Base-by-base conservation (phyloP, 1,140 invertebrate species). In the Popillia japonica region DNA sequence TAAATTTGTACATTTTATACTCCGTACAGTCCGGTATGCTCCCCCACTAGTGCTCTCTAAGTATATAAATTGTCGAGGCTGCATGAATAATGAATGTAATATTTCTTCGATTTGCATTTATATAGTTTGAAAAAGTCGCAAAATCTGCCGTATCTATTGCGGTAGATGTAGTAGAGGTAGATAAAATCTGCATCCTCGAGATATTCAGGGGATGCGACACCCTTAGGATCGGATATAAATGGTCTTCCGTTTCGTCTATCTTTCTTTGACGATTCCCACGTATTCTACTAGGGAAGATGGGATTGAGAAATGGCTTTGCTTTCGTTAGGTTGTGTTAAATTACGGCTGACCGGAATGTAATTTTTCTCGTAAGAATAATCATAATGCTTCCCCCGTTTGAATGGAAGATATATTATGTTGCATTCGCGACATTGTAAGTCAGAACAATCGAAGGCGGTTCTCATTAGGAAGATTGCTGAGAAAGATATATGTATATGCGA, bases 41-140 rank as follows among this genome's bases (percentile, higher is more conserved):
- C 14, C 14, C 6, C 17, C 14, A 14, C 17, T 14, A 55, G 17
- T 6, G 14, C 6, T 6, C 48, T 0, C 48, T 55, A 55, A 55
- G 48, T 55, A 55, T 55, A 55, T 14, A 55, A n/a, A 55, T 55
- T 55, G n/a, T 55, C 17, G 14, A 55, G 14, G 17, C 14, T n/a
- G 48, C 48, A 55, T 55, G 48, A 55, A 55, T 55, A 55, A 55
- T 55, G 48, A 55, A 55, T 55, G 48, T 55, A 55, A 55, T 55
- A 55, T 55, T 55, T 55, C 48, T 55, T 55, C 17, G 48, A 55
- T 55, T 55, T 55, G 48, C 48, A 55, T 55, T 55, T 55, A 14
- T 55, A 55, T 55, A 55, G 17, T 14, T 55, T 17, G 48, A 55
- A 55, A 55, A 55, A 55, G 48, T 7, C 14, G 48, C 14, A 17